phyloP scores from a whole-genome alignment of 2,888 invertebrate genomes.

The Pogonocherus hispidulus region DNA sequence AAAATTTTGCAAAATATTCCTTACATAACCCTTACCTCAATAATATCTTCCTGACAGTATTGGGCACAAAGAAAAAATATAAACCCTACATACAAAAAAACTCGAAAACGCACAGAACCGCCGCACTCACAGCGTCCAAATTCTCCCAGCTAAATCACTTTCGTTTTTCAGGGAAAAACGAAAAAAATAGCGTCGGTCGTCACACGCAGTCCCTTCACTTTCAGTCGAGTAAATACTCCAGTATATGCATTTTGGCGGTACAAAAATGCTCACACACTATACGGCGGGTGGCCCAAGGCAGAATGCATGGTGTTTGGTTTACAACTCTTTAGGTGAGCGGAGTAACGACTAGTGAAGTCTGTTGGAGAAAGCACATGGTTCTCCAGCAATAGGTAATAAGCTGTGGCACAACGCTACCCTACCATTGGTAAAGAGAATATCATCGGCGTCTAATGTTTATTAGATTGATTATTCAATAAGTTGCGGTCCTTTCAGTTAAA shows the following conservation, averaged over 20 bases:
- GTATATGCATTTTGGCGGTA: conserved; percentile 12
- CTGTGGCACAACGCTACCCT: conserved; percentile 23
- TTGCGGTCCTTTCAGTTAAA: too few relatives aligned
- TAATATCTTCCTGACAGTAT: background rate
- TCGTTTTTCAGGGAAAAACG: conserved; percentile 23
- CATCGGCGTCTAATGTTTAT: background rate
- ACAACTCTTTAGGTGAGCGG: conserved; percentile 32
- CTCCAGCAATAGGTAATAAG: conserved; percentile 34
- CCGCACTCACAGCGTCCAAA: background rate
- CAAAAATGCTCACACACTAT: conserved; percentile 17
- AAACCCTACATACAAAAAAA: conserved; percentile 14
- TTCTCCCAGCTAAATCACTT: conserved; percentile 23
- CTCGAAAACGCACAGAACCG: background rate
- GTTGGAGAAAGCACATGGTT: conserved; percentile 42
- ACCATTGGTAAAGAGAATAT: conserved; percentile 25
- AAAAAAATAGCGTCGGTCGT: conserved; percentile 21
- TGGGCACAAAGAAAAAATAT: background rate
- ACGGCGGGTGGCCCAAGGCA: conserved; percentile 32
- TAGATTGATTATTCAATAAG: too few relatives aligned
- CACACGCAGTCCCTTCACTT: conserved; percentile 26
- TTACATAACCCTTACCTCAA: conserved; percentile 3
- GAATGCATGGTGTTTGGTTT: conserved; percentile 32
- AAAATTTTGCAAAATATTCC: too few relatives aligned
- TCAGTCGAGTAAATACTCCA: conserved; percentile 19
- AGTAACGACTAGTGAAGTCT: conserved; percentile 16